Base-by-base conservation (phyloP, 2,113 vertebrate species). In the Ceyx cyanopectus region DNA sequence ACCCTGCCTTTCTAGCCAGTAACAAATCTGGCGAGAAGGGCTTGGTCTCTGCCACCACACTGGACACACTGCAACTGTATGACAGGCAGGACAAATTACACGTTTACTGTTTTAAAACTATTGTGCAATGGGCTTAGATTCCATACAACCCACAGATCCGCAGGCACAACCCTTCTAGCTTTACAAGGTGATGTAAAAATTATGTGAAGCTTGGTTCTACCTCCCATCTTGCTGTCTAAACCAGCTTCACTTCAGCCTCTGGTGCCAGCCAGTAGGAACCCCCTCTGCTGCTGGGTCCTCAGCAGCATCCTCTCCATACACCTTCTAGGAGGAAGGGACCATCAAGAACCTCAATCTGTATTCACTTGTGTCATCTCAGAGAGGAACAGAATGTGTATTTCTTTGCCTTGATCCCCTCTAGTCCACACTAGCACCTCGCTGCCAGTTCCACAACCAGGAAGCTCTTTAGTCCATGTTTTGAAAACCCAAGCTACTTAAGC, bases 131-230 rank as follows among this genome's bases (percentile, higher is more conserved):
- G 57, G 24, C 43, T 75, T 3, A 2, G 48, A 21, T 7, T 27
- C 73, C 19, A 53, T 4, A 18, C 6, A 60, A 53, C 13, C 26
- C 74, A 18, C 51, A 16, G 10, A 62, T 18, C 11, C 5, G 15
- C 20, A 19, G 17, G 8, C 23, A 41, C 8, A 13, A 6, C 17
- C 48, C 30, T 20, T 26, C 27, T 21, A 6, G 15, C 63, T 74
- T 53, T 12, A 27, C 8, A 1, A n/a, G 58, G 58, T 3, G 72
- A 46, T 50, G 11, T 0, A 19, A 9, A 40, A 67, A 16, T 8
- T 10, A 40, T 0, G 9, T 0, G 2, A n/a, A 15, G 5, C 1
- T 10, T 60, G 40, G 1, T 43, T 32, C 58, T 60, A 30, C 18
- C 50, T 73, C 81, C 30, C 8, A 2, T 5, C 67, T 37, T 3